Conservation (phyloP, 2,797 vertebrate species). For the Poeciliopsis turneri region DNA sequence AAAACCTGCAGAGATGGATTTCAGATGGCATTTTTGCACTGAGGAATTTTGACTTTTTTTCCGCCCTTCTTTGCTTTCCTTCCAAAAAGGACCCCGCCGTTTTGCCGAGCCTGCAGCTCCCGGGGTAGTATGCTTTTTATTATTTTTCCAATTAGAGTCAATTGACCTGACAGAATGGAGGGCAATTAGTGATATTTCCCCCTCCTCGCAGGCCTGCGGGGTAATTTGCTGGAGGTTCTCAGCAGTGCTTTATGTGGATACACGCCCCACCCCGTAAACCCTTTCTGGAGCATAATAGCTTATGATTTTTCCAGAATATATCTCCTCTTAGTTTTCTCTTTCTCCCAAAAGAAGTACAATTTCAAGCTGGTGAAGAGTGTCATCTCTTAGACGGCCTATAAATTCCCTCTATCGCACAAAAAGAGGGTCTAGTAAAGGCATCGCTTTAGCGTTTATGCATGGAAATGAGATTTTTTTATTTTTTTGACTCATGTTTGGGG, state of each 20-base stretch:
- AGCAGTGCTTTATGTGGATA: conserved; percentile 93
- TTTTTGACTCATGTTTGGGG: conserved; percentile 61
- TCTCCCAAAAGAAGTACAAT: conserved; percentile 72
- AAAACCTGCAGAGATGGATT: conserved; percentile 82
- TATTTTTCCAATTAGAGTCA: conserved; percentile 99
- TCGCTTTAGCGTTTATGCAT: conserved; percentile 59
- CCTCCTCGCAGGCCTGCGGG: conserved; percentile 90
- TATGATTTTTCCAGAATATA: conserved; percentile 92
- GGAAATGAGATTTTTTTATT: conserved; percentile 57
- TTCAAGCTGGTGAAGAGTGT: conserved; percentile 72
- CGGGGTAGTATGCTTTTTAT: conserved; percentile 96
- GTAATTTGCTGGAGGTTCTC: conserved; percentile 98
- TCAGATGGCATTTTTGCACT: conserved; percentile 90
- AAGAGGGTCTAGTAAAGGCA: conserved; percentile 55
- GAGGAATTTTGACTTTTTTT: conserved; percentile 80
- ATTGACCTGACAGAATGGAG: conserved; percentile 99
- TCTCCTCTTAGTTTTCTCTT: conserved; percentile 67
- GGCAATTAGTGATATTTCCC: conserved; percentile 96
- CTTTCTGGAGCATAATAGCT: conserved; percentile 92
- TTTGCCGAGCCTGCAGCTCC: conserved; percentile 90
- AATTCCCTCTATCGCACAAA: conserved; percentile 66
- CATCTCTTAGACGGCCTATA: conserved; percentile 71
- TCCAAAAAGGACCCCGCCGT: conserved; percentile 90
- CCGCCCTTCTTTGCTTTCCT: conserved; percentile 52
- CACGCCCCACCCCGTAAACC: conserved; percentile 76